Evolutionary conservation across 2,888 invertebrate genomes (phyloP), one percentile per base, ranked within the genome.

Genomic region (Tipula helvola): DNA sequence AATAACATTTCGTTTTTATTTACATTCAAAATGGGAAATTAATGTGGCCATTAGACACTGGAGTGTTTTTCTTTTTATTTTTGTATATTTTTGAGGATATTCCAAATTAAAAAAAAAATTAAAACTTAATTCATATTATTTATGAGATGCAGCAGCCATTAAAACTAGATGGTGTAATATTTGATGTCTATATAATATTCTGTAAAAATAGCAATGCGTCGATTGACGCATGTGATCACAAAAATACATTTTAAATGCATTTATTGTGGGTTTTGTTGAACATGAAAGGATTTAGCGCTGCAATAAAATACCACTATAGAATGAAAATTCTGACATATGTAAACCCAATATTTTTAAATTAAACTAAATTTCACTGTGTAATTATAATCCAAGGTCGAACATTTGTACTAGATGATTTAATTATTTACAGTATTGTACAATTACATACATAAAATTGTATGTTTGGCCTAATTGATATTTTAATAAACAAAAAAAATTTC

Each of bases 171-270:
- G 52, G 1, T 57, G 47, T 47, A 47, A 47, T 16, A 57, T 57
- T 57, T 57, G 16, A 52, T 52, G 16, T 52, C 10, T 44, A 44
- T 8, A 44, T 12, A 12, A 44, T 12, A 12, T 12, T 52, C n/a
- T 5, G 16, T 44, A 57, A 16, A 57, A 16, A 16, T 18, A 57
- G 16, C 52, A 16, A 7, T 44, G 44, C 16, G 52, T 57, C 52
- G 52, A 36, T 85, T 83, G 86, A 83, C 42, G 47, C 42, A 83
- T 83, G 18, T 83, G 44, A 84, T 86, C 10, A 83, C 39, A 86
- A 86, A 83, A 47, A 86, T 87, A 86, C 86, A 87, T 39, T 87
- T 28, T 86, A 86, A 87, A 85, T 86, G 47, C 84, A 18, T 52
- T 84, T 47, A 13, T 47, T 47, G n/a, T 47, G 3, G 47, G 12